Evolutionary conservation across 2,888 invertebrate species (phyloP), one percentile per base, ranked within the genome.

Genomic region (Tinea trinotella): DNA sequence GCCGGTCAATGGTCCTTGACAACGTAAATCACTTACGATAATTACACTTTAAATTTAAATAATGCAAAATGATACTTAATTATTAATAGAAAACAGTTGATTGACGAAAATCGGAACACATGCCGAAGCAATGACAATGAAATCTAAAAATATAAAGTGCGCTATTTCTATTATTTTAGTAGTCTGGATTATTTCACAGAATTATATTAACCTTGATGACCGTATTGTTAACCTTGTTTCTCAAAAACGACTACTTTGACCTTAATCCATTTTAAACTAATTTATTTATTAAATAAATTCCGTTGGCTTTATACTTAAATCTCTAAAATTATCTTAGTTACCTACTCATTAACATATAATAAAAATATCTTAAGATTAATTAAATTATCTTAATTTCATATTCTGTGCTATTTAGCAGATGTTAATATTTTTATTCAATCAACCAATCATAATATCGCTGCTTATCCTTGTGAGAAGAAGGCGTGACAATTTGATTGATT

Each of bases 171-270:
- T 48, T 18, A 2, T 12, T 17, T 18, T 18, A 2, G 20, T 48
- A 15, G 48, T 48, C n/a, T 48, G 18, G 48, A 76, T 71, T 71
- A 65, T 65, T 63, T 62, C 64, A 60, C 66, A 62, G 65, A 67
- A 72, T 76, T 76, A 76, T 76, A 76, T 61, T 64, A 71, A 79
- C 80, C 79, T 81, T 79, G 77, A 76, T 82, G 82, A 79, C 83
- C 80, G 66, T 75, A 75, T 73, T 76, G 74, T 75, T 76, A 77
- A 78, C 84, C 84, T 83, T 77, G 83, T 66, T 64, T 56, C 59
- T 65, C 64, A 67, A 70, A 74, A 76, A 75, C 72, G 75, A 66
- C 68, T 68, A 60, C 62, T 66, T 64, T 65, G 70, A 67, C 71
- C 74, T 75, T 64, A 64, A 55, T 59, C 64, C 7, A 7, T 1